A percentile compares a stretch with the other conserved stretches of the same genome.
These are phyloP conservation scores for Pocota personata DNA, from an alignment of 2,888 invertebrate genomes.

Conservation along the genomic window DNA sequence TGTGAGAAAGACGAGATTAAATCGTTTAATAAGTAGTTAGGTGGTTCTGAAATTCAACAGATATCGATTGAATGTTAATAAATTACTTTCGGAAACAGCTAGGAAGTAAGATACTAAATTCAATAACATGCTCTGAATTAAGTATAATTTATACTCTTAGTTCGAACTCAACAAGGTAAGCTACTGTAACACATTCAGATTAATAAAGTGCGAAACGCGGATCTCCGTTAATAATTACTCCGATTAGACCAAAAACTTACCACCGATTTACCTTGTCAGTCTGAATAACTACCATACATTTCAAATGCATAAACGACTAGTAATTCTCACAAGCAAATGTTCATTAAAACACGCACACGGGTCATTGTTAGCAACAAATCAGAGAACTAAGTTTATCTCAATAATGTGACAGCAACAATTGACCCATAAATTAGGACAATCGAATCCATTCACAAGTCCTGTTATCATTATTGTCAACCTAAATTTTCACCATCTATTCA, in stretches of 20 bases:
- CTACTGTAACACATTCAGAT: not conserved
- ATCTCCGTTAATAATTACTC: slow-evolving; percentile 16
- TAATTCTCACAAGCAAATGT: slow-evolving; percentile 2
- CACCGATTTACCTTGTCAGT: not conserved
- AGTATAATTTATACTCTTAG: not conserved
- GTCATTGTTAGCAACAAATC: not conserved
- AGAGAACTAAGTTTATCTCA: not conserved
- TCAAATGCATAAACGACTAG: not conserved
- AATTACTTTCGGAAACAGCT: not conserved
- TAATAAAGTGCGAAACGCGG: not conserved
- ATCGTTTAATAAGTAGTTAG: no score
- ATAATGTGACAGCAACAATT: slow-evolving; percentile 38
- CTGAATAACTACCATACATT: slow-evolving; percentile 17
- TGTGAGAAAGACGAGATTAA: no score
- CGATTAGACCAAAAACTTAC: not conserved
- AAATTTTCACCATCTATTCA: slow-evolving; percentile 41
- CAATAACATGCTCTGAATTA: not conserved
- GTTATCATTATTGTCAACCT: slow-evolving; percentile 46
- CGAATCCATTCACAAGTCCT: slow-evolving; percentile 42
- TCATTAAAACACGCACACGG: not conserved
- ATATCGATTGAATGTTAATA: no score
- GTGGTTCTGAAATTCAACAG: no score
- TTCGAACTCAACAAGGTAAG: not conserved
- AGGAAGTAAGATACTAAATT: not conserved
- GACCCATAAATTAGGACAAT: slow-evolving; percentile 52